Conservation (phyloP, 2,888 invertebrate species). For the Meta bourneti region DNA sequence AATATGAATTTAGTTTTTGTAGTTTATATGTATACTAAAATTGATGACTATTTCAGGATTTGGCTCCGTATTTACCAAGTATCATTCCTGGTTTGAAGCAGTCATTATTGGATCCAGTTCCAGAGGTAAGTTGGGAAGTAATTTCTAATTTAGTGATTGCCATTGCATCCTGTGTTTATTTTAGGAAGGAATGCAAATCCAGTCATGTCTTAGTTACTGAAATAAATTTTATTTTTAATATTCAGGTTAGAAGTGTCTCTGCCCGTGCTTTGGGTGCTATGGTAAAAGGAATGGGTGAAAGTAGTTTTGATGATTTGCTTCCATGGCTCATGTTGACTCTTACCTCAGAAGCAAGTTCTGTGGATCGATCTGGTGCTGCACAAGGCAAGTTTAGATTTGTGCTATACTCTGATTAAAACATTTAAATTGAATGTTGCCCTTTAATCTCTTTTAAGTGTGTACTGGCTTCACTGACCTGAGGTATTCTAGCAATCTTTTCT, state of each 20-base stretch:
- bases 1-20: not conserved
- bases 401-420: not conserved
- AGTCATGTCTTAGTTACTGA: not conserved
- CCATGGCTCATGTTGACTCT: slow-evolving; percentile 99
- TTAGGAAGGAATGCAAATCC: not conserved
- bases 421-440: slow-evolving; percentile 75
- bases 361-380: slow-evolving; percentile 96
- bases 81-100: slow-evolving; percentile 98
- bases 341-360: slow-evolving; percentile 95
- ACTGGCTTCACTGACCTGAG: no score
- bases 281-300: slow-evolving; percentile 98
- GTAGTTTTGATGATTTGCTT: slow-evolving; percentile 95
- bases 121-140: slow-evolving; percentile 86
- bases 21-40: not conserved
- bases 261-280: slow-evolving; percentile 97
- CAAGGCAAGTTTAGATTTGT: slow-evolving; percentile 83
- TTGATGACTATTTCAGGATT: slow-evolving; percentile 83
- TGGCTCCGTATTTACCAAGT: slow-evolving; percentile 96
- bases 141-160: slow-evolving; percentile 4
- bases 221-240: slow-evolving; percentile 17
- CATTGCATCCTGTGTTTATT: not conserved
- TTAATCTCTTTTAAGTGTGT: slow-evolving; percentile 74
- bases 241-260: slow-evolving; percentile 93
- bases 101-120: slow-evolving; percentile 97
- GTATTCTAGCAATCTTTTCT: no score